Evolutionary conservation across 2,888 invertebrate species (phyloP), one percentile per base, ranked within the genome.

Genomic region (Spilosoma lubricipeda): DNA sequence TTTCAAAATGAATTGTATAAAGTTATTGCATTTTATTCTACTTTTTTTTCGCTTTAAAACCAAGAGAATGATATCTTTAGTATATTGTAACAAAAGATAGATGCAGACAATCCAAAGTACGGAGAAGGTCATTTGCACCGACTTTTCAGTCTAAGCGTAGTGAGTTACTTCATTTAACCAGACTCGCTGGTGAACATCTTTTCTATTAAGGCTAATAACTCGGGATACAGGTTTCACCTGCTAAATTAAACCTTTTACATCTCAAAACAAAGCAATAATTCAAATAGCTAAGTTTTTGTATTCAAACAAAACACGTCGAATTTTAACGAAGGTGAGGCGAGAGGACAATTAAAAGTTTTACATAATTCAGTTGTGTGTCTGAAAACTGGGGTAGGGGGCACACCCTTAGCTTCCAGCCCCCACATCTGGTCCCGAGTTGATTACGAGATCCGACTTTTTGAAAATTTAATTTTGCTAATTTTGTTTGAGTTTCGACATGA

Each of bases 281-380:
- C 76, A 73, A 74, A 75, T 70, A 75, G 73, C 76, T 75, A 85
- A 85, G 84, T 88, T 89, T 85, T 87, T 87, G 87, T 85, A 81
- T 84, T 82, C 83, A 88, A 87, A 90, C 89, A 88, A 89, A 89
- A 90, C 88, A 89, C 87, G 87, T 89, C 90, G 88, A 91, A 91
- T 93, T 91, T 91, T 92, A 92, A 93, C 90, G 91, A 93, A 90
- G 89, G 90, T 86, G 86, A 89, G 85, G 87, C 86, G 86, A 86
- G 87, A 85, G 88, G 89, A 92, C 91, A 92, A 92, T 93, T 92
- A 92, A 92, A 93, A 92, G 88, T 93, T 91, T 87, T 88, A 86
- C 90, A 91, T 91, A 90, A 92, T 91, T 91, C 89, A 90, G 88
- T 88, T 87, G 87, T 88, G 84, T 88, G 87, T 86, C 87, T 88